phyloP scores from a whole-genome alignment of 1,140 invertebrate genomes.

The Trissolcus basalis region DNA sequence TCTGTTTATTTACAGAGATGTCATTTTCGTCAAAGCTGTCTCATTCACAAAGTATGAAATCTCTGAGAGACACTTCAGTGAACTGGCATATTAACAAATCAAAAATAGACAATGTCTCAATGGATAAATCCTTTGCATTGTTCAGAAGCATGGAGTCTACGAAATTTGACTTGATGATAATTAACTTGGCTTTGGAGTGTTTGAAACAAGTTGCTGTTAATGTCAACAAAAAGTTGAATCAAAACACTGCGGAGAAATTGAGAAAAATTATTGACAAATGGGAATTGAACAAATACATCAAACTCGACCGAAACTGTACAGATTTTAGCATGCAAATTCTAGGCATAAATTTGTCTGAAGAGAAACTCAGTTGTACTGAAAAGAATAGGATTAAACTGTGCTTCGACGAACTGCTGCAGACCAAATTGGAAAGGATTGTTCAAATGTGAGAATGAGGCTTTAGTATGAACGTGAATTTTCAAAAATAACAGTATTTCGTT shows the following conservation, averaged over 20 bases:
- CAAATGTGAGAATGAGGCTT: slow-evolving; percentile 29
- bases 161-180: slow-evolving; percentile 20
- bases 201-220: slow-evolving; percentile 23
- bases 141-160: slow-evolving; percentile 33
- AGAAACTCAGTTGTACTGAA: slow-evolving; percentile 28
- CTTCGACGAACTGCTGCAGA: slow-evolving; percentile 18
- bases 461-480: slow-evolving; percentile 5
- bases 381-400: slow-evolving; percentile 30
- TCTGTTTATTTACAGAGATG: too few relatives aligned
- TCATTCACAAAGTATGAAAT: too few relatives aligned
- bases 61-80: background rate
- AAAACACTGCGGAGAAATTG: slow-evolving; percentile 27
- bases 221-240: slow-evolving; percentile 21
- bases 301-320: background rate
- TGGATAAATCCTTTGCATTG: slow-evolving; percentile 16
- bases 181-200: slow-evolving; percentile 34
- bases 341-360: slow-evolving; percentile 32
- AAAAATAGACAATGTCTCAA: slow-evolving; percentile 31
- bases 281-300: slow-evolving; percentile 32
- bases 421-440: slow-evolving; percentile 11
- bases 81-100: slow-evolving; percentile 7
- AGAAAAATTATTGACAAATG: slow-evolving; percentile 34
- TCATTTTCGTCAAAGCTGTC: too few relatives aligned
- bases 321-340: slow-evolving; percentile 25
- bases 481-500: too few relatives aligned